phyloP scores from a whole-genome alignment of 2,888 invertebrate genomes.

The Iselma pallidipennis region DNA sequence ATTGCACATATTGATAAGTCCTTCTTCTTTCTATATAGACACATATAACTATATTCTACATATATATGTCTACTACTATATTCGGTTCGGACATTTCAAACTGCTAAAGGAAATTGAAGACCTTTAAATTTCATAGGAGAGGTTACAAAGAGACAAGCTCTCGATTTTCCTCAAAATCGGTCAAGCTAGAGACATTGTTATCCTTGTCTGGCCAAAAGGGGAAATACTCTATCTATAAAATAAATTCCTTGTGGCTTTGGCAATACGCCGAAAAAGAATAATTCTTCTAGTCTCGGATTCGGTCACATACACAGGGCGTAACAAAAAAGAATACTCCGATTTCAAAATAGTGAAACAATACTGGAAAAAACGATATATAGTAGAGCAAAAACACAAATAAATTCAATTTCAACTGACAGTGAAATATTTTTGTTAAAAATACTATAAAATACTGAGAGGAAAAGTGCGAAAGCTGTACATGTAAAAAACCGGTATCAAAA shows the following conservation, averaged over 20 bases:
- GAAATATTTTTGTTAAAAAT: too few species aligned
- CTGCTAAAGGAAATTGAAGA: conserved; percentile 30
- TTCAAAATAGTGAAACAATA: too few species aligned
- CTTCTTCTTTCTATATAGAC: neutral
- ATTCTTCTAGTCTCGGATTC: neutral
- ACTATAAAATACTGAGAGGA: neutral
- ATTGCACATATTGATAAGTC: conserved; percentile 22
- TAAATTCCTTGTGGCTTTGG: neutral
- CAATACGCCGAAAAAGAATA: neutral
- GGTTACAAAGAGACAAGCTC: conserved; percentile 27
- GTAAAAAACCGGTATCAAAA: neutral
- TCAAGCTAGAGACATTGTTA: neutral
- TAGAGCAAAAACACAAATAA: too few species aligned
- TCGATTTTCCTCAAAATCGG: conserved; percentile 13
- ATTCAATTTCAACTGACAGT: too few species aligned
- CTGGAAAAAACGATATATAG: too few species aligned
- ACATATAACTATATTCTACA: neutral
- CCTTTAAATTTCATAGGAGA: conserved; percentile 32
- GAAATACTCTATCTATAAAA: too few species aligned
- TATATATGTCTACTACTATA: too few species aligned
- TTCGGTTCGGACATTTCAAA: conserved; percentile 14
- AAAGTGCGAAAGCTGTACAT: too few species aligned
- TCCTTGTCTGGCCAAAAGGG: conserved; percentile 9
- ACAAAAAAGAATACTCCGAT: too few species aligned
- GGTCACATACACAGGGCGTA: neutral